Base-by-base conservation (phyloP, 2,797 vertebrate species). In the Pseudomugil gertrudae region DNA sequence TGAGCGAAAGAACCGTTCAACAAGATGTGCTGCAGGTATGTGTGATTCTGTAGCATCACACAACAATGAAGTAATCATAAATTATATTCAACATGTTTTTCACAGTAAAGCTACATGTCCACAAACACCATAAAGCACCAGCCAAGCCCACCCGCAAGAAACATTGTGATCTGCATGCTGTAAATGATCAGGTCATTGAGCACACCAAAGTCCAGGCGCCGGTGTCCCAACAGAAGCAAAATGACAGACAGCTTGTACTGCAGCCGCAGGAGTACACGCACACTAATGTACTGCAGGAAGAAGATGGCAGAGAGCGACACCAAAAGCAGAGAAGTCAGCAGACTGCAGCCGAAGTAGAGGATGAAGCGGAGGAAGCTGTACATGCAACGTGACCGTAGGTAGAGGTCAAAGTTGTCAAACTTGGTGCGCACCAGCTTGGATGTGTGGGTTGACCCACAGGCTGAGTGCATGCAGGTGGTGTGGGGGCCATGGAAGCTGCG, bases 51-150 rank as follows among this genome's bases (percentile, higher is more conserved):
- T 29, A 14, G 58, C 51, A 9, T 27, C 51, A 62, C 57, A 60
- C 38, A 55, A 57, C 2, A 36, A 51, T 65, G 23, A 70, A 21
- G 53, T 66, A 29, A 66, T 65, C 17, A 30, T 19, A 45, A 66
- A 15, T 52, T 19, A 61, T 59, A 53, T 54, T 36, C 55, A 30
- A 40, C 29, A 19, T 1, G 1, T 9, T 3, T 38, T 63, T 43
- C 26, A 26, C 32, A 24, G 17, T 1, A 15, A 17, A 27, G 76
- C 93, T 95, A 99, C 98, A 99, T 98, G 89, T 99, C 98, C 88
- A 99, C 96, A 76, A 99, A 99, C 38, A 99, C 97, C 98, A 99
- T 97, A 89, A 99, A 98, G 89, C 98, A 99, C 97, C 96, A 99
- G 52, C 98, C 97, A 27, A 99, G 93, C 7, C 98, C 98, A 13